Evolutionary conservation across 2,797 vertebrate genomes (phyloP), one percentile per base, ranked within the genome.

Genomic region (Gymnodraco acuticeps): DNA sequence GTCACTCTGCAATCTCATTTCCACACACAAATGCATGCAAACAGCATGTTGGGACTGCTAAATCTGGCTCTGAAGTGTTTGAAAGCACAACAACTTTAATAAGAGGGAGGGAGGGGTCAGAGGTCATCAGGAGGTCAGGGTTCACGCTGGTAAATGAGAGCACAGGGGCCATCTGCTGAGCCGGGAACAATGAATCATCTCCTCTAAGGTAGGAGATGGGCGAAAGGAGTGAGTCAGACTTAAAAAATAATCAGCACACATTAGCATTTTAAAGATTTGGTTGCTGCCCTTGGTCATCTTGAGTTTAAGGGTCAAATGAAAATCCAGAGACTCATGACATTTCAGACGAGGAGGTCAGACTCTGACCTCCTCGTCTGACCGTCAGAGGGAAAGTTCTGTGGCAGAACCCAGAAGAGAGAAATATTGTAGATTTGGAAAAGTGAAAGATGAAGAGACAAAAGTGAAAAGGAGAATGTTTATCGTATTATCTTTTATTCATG

Each of bases 141-240:
- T 54, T 91, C 79, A 80, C 72, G 20, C 56, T 45, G 42, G 53
- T 42, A 51, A 33, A 23, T 41, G 16, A 27, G 53, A 17, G 56
- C 43, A 50, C 70, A 64, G 47, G 27, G 47, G 38, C 81, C 92
- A 89, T 89, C 86, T 92, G 91, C 77, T 71, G 42, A 3, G 41
- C 10, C 50, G 1, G 41, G 14, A 14, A 78, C 48, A 75, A 79
- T 72, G 53, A 67, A 67, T 62, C 65, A 38, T 72, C 55, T 69
- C 14, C 23, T 53, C 56, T 59, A 56, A 76, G 58, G 66, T 53
- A 2, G 50, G 33, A 81, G 70, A 55, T 41, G 54, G 19, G 11
- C 0, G 13, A 4, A 31, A 55, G 23, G 12, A 11, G 55, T 15
- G 64, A 64, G 38, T 59, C 52, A 31, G 17, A 56, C 43, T 3